A percentile compares a stretch with the other conserved stretches of the same genome.
phyloP scores from a whole-genome alignment of 2,113 vertebrate genomes.

The Sterna hirundo region DNA sequence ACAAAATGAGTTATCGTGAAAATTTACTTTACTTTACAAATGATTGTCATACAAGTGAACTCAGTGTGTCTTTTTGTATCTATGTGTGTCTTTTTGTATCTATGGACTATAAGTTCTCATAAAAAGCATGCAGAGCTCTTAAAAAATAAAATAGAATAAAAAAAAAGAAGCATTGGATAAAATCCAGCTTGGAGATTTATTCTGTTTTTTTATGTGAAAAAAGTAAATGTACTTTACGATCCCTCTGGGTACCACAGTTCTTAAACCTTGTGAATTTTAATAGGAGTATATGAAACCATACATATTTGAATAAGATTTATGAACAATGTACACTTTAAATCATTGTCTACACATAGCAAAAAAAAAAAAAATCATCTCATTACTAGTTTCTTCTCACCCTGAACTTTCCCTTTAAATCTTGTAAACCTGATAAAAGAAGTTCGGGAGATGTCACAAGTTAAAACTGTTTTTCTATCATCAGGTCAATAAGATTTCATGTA shows the following conservation, averaged over 20 bases:
- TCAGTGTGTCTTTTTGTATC: background rate
- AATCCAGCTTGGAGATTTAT: slow-evolving; percentile 37
- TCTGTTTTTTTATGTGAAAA: background rate
- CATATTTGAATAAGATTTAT: slow-evolving; percentile 27
- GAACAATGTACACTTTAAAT: background rate
- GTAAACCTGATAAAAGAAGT: slow-evolving; percentile 17
- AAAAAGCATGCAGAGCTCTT: background rate
- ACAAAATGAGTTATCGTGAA: background rate
- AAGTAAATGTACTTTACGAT: slow-evolving; percentile 1
- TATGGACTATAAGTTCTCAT: background rate
- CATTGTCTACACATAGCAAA: background rate
- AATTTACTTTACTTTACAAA: background rate
- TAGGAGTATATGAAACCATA: background rate
- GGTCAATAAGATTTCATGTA: slow-evolving; percentile 5
- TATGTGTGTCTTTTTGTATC: background rate
- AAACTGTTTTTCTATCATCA: background rate
- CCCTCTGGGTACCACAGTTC: slow-evolving; percentile 5
- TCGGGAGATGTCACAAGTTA: background rate
- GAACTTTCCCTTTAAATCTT: slow-evolving; percentile 52
- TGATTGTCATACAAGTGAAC: background rate
- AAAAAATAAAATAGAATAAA: background rate
- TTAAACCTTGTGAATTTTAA: slow-evolving; percentile 26
- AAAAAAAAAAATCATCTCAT: background rate
- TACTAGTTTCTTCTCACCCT: background rate
- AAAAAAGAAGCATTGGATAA: background rate